A percentile compares a stretch with the other conserved stretches of the same genome.
phyloP scores from a whole-genome alignment of 1,140 invertebrate genomes.

The Drosophila kanapiae region DNA sequence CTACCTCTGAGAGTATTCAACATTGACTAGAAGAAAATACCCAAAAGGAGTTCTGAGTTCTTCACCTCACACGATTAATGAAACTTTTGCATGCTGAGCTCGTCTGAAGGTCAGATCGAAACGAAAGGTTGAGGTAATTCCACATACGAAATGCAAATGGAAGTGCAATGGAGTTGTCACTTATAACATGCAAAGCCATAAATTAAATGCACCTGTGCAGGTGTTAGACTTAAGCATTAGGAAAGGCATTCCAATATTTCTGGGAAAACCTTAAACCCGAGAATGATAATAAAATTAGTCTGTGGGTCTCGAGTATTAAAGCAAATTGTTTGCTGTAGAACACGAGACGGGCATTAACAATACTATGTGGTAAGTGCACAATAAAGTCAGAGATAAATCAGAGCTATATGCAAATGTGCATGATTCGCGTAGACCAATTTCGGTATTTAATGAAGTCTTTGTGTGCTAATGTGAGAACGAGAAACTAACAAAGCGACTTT shows the following conservation, averaged over 20 bases:
- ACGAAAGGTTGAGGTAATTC: not conserved
- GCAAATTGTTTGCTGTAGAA: no score
- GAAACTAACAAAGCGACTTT: conserved; percentile 30
- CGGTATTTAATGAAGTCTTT: conserved; percentile 19
- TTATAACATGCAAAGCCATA: not conserved
- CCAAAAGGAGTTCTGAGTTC: not conserved
- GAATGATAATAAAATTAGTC: not conserved
- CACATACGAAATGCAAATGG: not conserved
- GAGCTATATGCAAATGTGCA: not conserved
- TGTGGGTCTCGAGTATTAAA: not conserved
- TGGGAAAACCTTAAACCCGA: not conserved
- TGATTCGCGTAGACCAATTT: conserved; percentile 19
- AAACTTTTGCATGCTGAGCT: not conserved
- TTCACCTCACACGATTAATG: not conserved
- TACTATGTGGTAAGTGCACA: no score
- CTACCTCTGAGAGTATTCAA: no score
- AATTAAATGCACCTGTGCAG: not conserved
- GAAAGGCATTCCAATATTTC: no score
- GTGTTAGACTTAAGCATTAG: not conserved
- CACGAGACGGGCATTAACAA: not conserved
- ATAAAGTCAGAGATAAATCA: not conserved
- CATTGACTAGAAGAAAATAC: no score
- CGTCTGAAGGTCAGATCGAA: not conserved
- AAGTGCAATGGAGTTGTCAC: not conserved
- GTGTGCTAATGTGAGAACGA: conserved; percentile 10